Conservation (phyloP, 1,140 invertebrate genomes). For the Ruditapes philippinarum region DNA sequence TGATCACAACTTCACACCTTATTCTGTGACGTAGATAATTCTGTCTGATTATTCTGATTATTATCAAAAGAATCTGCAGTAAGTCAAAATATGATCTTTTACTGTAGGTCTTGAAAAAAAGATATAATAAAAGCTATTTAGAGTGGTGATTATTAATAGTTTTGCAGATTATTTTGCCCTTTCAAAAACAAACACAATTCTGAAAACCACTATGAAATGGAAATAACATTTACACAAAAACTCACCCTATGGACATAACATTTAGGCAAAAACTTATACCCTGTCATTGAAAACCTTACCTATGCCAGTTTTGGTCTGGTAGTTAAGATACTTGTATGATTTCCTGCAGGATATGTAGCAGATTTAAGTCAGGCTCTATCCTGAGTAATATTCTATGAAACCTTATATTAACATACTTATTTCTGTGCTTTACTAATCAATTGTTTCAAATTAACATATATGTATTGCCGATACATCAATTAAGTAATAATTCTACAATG, state of each 20-base stretch:
- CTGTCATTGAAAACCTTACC: not conserved
- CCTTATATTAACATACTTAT: not conserved
- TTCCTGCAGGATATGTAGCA: not conserved
- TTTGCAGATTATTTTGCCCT: no score
- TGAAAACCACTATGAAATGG: no score
- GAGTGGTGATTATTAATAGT: no score
- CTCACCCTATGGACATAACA: not conserved
- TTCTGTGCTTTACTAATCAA: not conserved
- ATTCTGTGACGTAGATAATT: not conserved
- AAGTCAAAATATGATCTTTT: no score
- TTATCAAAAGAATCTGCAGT: no score
- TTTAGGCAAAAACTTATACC: not conserved
- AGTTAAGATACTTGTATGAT: not conserved
- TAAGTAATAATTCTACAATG: no score
- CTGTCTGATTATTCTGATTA: no score
- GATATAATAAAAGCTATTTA: no score
- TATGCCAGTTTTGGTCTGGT: not conserved
- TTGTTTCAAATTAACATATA: no score
- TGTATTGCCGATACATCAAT: no score
- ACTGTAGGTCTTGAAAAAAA: no score
- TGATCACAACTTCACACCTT: constrained; percentile 22
- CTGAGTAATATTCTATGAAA: not conserved
- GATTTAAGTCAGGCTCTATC: not conserved
- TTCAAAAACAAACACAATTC: not conserved
- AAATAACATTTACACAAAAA: no score